Evolutionary conservation across 2,797 vertebrate species (phyloP).

Genomic region (Holocentrus rufus): DNA sequence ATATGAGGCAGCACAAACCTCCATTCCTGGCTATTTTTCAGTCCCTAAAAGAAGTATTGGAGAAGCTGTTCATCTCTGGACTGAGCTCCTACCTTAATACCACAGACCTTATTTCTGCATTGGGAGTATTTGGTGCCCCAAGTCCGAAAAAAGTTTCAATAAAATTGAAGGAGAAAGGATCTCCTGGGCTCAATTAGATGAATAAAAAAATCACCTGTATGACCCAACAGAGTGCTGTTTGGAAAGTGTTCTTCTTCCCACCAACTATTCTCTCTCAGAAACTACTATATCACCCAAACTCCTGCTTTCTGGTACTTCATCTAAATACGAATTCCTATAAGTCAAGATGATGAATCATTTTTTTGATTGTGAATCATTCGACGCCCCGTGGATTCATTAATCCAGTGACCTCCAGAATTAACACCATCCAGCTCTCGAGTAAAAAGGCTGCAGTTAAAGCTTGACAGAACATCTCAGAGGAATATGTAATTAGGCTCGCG

Average conservation of each 20-base stretch:
- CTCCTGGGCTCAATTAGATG: slow-evolving; percentile 40
- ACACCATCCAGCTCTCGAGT: slow-evolving; percentile 10
- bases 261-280: not conserved
- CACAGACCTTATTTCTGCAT: slow-evolving; percentile 10
- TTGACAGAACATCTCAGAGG: slow-evolving; percentile 42
- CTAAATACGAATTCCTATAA: slow-evolving; percentile 2
- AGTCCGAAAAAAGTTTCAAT: slow-evolving; percentile 31
- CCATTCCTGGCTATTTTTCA: slow-evolving; percentile 14
- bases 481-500: slow-evolving; percentile 63
- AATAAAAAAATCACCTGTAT: slow-evolving; percentile 17
- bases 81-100: slow-evolving; percentile 10
- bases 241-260: not conserved
- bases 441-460: slow-evolving; percentile 36
- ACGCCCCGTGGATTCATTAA: slow-evolving; percentile 41
- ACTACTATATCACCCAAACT: not conserved
- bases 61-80: slow-evolving; percentile 37
- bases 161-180: slow-evolving; percentile 15
- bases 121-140: not conserved
- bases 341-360: not conserved
- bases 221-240: slow-evolving; percentile 3
- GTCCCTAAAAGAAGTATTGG: slow-evolving; percentile 44
- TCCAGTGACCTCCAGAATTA: slow-evolving; percentile 48
- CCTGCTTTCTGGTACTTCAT: not conserved
- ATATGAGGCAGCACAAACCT: slow-evolving; percentile 10
- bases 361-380: slow-evolving; percentile 22